Conservation (phyloP, 2,113 vertebrate species). For the Corydoras maculifer region DNA sequence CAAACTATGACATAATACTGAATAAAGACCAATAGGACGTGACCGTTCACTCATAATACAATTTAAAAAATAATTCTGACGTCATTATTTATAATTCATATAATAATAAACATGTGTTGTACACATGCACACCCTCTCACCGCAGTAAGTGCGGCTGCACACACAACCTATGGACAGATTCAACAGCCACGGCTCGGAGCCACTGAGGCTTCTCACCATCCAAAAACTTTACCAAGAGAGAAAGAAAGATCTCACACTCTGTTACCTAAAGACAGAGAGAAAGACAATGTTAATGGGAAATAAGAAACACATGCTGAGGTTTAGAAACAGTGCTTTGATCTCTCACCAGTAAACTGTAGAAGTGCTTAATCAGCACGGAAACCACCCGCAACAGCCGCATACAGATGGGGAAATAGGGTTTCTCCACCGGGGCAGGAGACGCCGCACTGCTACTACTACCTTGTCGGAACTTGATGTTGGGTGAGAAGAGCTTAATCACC, state of each 20-base stretch:
- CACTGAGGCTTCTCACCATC: constrained; percentile 98
- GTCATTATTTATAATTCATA: too few relatives aligned
- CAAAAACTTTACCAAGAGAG: constrained; percentile 95
- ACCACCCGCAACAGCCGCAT: constrained; percentile 96
- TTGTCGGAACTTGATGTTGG: constrained; percentile 98
- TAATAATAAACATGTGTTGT: too few relatives aligned
- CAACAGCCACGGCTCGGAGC: constrained; percentile 93
- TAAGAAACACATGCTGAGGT: too few relatives aligned
- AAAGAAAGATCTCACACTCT: constrained; percentile 98
- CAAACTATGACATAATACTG: too few relatives aligned
- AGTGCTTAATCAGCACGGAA: constrained; percentile 96
- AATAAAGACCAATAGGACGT: too few relatives aligned
- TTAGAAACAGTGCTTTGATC: too few relatives aligned
- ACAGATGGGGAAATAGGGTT: constrained; percentile 97
- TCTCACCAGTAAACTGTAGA: constrained; percentile 92
- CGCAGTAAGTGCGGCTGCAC: constrained; percentile 92
- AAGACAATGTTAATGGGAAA: too few relatives aligned
- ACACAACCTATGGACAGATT: constrained; percentile 93
- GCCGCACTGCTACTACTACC: constrained; percentile 78
- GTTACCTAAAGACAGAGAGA: constrained; percentile 75
- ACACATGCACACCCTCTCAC: constrained; percentile 54
- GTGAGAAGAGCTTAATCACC: constrained; percentile 98
- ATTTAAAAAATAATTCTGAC: too few relatives aligned
- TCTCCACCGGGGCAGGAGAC: constrained; percentile 91
- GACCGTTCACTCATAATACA: too few relatives aligned